Evolutionary conservation across 2,888 invertebrate genomes (phyloP).

Genomic region (Rotaria sp.): DNA sequence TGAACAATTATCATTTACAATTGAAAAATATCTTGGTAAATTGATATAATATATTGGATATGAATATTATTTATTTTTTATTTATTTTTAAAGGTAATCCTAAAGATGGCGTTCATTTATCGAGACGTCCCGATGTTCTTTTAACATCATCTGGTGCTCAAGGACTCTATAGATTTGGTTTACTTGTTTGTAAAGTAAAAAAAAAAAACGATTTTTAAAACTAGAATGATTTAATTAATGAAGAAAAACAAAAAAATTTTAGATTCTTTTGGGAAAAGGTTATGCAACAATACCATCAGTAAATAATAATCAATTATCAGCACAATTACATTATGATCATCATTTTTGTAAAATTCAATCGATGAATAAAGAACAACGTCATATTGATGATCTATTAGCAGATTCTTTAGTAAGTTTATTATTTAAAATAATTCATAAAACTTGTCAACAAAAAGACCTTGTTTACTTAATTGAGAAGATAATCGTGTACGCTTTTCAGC

Average conservation of each 20-base stretch:
- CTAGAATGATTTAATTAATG: too few species aligned
- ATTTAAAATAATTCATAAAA: too few species aligned
- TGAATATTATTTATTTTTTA: background rate
- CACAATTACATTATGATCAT: slow-evolving; percentile 3
- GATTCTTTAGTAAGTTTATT: background rate
- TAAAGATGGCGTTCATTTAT: background rate
- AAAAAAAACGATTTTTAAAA: too few species aligned
- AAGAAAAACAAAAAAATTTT: too few species aligned
- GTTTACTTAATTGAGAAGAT: too few species aligned
- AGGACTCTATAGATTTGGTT: background rate
- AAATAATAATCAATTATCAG: background rate
- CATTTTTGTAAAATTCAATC: slow-evolving; percentile 17
- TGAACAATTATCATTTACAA: background rate
- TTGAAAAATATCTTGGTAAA: background rate
- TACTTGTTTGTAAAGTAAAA: slow-evolving; percentile 22
- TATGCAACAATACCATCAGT: background rate
- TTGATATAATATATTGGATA: background rate
- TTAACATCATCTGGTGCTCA: slow-evolving; percentile 11
- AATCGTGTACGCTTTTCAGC: too few species aligned
- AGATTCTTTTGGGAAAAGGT: background rate
- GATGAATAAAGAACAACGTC: background rate
- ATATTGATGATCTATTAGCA: background rate
- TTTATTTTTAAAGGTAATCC: background rate
- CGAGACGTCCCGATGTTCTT: background rate
- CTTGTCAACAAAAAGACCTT: too few species aligned